phyloP scores from a whole-genome alignment of 2,113 vertebrate genomes.

The Cheilinus undulatus region DNA sequence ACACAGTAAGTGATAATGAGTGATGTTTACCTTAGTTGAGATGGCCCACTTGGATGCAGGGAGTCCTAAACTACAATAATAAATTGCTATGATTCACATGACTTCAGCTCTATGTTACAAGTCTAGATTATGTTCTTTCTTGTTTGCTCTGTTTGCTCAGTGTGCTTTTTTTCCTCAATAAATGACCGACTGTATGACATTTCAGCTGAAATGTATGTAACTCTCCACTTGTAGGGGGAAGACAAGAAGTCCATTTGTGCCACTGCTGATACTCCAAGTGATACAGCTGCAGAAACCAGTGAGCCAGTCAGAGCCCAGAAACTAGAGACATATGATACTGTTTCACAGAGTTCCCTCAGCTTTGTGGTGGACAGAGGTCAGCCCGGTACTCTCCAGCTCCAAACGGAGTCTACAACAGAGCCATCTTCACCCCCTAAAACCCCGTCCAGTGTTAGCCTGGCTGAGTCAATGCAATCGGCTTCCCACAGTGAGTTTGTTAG shows the following conservation, averaged over 20 bases:
- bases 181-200: too few species aligned
- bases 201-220: too few species aligned
- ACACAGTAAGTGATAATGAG: too few species aligned
- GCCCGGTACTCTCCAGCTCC: conserved; percentile 41
- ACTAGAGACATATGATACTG: conserved; percentile 47
- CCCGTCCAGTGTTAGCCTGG: conserved; percentile 84
- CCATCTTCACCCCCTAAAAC: conserved; percentile 78
- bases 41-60: too few species aligned
- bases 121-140: too few species aligned
- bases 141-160: too few species aligned
- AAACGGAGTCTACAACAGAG: conserved; percentile 57
- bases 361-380: conserved; percentile 37
- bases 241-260: conserved; percentile 35
- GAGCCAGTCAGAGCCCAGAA: conserved; percentile 11
- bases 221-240: conserved; percentile 40
- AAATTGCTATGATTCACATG: too few species aligned
- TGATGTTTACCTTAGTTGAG: too few species aligned
- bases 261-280: conserved; percentile 13
- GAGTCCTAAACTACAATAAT: too few species aligned
- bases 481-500: conserved; percentile 81
- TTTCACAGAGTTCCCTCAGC: conserved; percentile 41
- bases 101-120: too few species aligned
- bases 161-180: too few species aligned
- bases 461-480: conserved; percentile 84
- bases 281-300: conserved; percentile 26